Evolutionary conservation across 2,113 vertebrate species (phyloP), one percentile per base, ranked within the genome.

Genomic region (Ariopsis seemanni): DNA sequence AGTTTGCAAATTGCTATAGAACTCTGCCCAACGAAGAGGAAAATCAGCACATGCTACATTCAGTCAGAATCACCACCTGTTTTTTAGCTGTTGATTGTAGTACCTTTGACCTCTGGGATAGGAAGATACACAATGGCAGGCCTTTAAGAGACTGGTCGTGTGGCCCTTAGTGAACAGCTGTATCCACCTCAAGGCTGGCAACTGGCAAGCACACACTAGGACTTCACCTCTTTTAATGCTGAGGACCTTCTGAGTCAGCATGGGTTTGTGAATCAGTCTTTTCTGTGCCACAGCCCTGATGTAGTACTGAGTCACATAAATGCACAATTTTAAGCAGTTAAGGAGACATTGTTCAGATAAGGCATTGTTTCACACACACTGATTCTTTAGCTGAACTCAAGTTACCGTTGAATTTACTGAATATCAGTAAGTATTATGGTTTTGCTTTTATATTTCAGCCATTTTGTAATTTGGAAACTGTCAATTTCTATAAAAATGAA

Each of bases 101-200:
- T 90, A 90, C 87, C 88, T 90, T 88, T 91, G 88, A 91, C 91
- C 89, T 88, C 89, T 53, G 63, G 34, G 88, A 85, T 90, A 88
- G 88, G 89, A 82, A 82, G 30, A 84, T 81, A 88, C 88, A 90
- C 89, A 92, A 92, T 91, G 52, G 82, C 69, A 87, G 84, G 84
- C 85, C 87, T 90, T 91, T 89, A 63, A 88, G 84, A 60, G 85
- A 85, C 88, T 80, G 84, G 84, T 79, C 86, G 62, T 58, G 67
- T 84, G 86, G 88, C 88, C 65, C 79, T 57, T 81, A 69, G 48
- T 67, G 65, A 92, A 91, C 91, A 92, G 90, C 91, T 92, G 91
- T 90, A 89, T 89, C 89, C 90, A 89, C 88, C 90, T 89, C 86
- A 86, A 55, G 72, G 62, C 53, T 75, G 84, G 88, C 91, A 92